These are phyloP conservation scores for Electrophaes corylata DNA, from an alignment of 2,888 invertebrate genomes.

Conservation along the genomic window DNA sequence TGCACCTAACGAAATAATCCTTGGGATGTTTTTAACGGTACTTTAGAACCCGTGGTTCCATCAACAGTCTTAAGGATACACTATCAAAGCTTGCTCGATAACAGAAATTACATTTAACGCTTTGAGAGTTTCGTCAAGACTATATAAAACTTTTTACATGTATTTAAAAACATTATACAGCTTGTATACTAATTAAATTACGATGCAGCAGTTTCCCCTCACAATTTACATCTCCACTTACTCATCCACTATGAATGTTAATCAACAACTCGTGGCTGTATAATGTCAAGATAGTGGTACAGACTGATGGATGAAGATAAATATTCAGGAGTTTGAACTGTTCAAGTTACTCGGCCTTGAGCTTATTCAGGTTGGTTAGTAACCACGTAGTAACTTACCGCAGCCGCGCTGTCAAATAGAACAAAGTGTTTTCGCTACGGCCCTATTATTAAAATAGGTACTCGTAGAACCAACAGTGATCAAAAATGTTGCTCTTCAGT, in stretches of 20 bases:
- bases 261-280: conserved; percentile 25
- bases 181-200: conserved; percentile 4
- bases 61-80: too few species aligned
- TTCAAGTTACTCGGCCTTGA: conserved; percentile 16
- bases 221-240: conserved; percentile 7
- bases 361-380: background rate
- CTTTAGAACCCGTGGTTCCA: too few species aligned
- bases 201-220: background rate
- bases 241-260: conserved; percentile 33
- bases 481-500: too few species aligned
- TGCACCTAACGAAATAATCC: too few species aligned
- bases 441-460: too few species aligned
- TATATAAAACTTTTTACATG: too few species aligned
- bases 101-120: too few species aligned
- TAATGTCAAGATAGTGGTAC: conserved; percentile 37
- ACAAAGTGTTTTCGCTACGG: background rate
- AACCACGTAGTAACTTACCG: background rate
- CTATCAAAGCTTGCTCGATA: too few species aligned
- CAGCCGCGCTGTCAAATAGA: background rate
- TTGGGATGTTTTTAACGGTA: too few species aligned
- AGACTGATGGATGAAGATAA: conserved; percentile 42
- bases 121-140: too few species aligned
- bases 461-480: too few species aligned
- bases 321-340: conserved; percentile 37
- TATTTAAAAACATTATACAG: background rate